These are phyloP conservation scores for Drosophila prostipennis DNA, from an alignment of 2,888 invertebrate genomes.

Conservation along the genomic window DNA sequence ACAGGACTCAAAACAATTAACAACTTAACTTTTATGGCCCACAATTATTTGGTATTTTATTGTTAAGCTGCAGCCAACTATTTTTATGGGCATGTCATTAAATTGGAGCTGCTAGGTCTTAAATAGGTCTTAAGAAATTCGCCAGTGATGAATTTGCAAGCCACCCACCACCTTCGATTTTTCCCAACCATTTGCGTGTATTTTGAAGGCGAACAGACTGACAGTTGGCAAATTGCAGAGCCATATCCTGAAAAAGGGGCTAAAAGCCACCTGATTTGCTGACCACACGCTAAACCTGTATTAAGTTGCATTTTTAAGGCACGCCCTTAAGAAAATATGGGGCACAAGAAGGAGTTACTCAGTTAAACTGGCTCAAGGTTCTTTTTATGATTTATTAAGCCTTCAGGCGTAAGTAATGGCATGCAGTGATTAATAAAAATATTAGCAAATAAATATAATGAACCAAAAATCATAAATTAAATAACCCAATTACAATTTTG, in stretches of 20 bases:
- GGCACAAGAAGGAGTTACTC: constrained; percentile 10
- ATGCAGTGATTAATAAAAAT: neutral
- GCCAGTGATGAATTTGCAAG: constrained; percentile 62
- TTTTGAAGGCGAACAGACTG: constrained; percentile 46
- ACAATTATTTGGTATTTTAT: constrained; percentile 75
- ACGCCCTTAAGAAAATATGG: constrained; percentile 34
- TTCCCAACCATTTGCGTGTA: constrained; percentile 34
- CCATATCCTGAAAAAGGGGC: constrained; percentile 8
- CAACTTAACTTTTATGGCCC: constrained; percentile 73
- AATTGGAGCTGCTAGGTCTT: constrained; percentile 47
- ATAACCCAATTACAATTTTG: neutral
- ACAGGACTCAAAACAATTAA: constrained; percentile 65
- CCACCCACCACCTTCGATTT: constrained; percentile 5
- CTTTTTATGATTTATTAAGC: constrained; percentile 4
- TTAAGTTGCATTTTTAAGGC: constrained; percentile 63
- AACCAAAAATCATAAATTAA: neutral
- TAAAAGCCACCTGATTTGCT: constrained; percentile 45
- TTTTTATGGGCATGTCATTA: constrained; percentile 62
- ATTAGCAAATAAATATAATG: neutral
- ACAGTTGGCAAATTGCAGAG: constrained; percentile 68
- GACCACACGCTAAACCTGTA: constrained; percentile 66
- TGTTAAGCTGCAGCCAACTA: constrained; percentile 58
- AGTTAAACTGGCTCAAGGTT: constrained; percentile 21
- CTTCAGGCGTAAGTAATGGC: neutral
- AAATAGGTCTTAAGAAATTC: constrained; percentile 24